phyloP scores from a whole-genome alignment of 2,113 vertebrate species.

The Actenoides lindsayi region DNA sequence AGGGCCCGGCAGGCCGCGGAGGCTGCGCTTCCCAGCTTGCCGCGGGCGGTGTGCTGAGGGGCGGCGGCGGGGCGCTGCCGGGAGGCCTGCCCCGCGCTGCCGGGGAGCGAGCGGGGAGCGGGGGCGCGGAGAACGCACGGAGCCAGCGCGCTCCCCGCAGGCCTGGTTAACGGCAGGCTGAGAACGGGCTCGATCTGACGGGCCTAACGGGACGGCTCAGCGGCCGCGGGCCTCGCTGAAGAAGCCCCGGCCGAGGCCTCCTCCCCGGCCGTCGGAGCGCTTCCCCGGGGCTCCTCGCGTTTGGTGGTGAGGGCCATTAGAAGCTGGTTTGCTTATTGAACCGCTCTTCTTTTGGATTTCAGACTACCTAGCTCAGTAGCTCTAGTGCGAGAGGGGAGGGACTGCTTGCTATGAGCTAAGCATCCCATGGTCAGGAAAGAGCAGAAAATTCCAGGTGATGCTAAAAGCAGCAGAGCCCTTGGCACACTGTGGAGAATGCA shows the following conservation, averaged over 20 bases:
- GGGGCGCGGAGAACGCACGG: not conserved
- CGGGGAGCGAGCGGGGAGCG: too few species aligned
- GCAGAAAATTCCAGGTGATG: not conserved
- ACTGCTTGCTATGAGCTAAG: not conserved
- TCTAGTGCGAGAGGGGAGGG: not conserved
- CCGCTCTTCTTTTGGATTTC: not conserved
- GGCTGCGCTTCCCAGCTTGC: not conserved
- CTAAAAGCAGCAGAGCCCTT: not conserved
- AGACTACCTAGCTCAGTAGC: not conserved
- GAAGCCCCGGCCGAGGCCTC: not conserved
- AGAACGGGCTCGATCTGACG: not conserved
- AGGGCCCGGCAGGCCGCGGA: too few species aligned
- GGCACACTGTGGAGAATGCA: not conserved
- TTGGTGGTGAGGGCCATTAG: not conserved
- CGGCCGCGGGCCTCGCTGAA: too few species aligned
- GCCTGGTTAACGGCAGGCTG: not conserved
- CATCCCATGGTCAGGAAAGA: fast-evolving
- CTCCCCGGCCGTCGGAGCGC: not conserved
- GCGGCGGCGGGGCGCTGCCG: not conserved
- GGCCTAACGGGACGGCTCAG: not conserved
- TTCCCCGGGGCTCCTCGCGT: not conserved
- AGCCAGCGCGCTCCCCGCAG: not conserved
- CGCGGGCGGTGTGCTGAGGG: too few species aligned
- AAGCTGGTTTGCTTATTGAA: too few species aligned
- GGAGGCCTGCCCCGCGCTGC: too few species aligned